phyloP scores from a whole-genome alignment of 2,113 vertebrate genomes.

The Campylorhamphus procurvoides region DNA sequence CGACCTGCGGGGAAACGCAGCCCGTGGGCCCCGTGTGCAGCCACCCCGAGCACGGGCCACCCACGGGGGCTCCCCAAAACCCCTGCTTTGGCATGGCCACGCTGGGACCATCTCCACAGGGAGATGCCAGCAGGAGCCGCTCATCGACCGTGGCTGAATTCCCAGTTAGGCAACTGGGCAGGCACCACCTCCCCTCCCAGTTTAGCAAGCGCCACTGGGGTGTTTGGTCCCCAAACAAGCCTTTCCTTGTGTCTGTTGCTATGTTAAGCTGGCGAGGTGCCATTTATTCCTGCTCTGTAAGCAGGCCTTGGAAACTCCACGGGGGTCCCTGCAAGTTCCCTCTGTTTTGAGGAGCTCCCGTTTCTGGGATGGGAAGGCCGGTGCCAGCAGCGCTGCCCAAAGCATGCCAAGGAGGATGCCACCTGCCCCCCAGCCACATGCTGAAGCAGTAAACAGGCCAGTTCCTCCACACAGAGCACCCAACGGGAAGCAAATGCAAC shows the following conservation, averaged over 20 bases:
- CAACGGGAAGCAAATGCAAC: neutral
- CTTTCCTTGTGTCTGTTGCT: slow-evolving; percentile 28
- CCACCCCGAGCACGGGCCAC: neutral
- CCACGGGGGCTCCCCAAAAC: neutral
- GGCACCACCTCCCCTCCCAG: neutral
- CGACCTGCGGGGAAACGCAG: slow-evolving; percentile 76
- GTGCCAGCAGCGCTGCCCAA: too few species aligned
- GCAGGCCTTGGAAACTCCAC: neutral
- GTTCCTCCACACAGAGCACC: neutral
- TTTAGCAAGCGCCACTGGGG: neutral
- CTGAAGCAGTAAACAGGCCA: neutral
- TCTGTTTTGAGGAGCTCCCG: neutral
- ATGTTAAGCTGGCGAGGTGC: neutral
- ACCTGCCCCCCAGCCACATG: neutral
- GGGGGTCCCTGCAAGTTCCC: neutral
- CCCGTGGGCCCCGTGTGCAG: neutral
- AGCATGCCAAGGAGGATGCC: neutral
- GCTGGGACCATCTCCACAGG: neutral
- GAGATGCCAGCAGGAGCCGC: neutral
- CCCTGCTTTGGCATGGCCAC: accelerated
- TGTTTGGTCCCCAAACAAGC: neutral
- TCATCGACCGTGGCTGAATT: neutral
- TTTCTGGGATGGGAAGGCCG: neutral
- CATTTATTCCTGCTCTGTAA: neutral
- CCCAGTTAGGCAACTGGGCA: neutral